A percentile compares a stretch with the other conserved stretches of the same genome.
Evolutionary conservation across 2,888 invertebrate genomes (phyloP).

Genomic region (Tinea trinotella): DNA sequence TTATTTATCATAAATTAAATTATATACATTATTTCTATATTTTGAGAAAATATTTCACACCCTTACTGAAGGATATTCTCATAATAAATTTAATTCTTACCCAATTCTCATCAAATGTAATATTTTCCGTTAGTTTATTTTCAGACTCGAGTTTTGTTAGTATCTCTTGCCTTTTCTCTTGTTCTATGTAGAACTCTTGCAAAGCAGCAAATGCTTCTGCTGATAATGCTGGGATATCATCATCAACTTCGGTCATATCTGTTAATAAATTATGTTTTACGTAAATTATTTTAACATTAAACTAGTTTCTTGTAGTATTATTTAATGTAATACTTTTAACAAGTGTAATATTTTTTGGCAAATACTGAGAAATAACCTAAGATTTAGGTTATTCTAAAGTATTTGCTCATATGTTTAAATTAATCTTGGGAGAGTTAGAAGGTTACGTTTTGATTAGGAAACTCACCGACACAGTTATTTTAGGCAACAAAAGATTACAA

Average conservation of each 20-base stretch:
- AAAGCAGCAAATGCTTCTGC: constrained; percentile 81
- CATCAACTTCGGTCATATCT: constrained; percentile 57
- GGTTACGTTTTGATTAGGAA: neutral
- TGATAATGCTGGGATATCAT: constrained; percentile 77
- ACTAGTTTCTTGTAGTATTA: no score
- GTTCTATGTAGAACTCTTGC: constrained; percentile 83
- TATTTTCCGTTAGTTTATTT: constrained; percentile 54
- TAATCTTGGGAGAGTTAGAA: neutral
- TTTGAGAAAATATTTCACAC: no score
- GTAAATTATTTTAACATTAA: no score
- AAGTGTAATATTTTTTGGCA: no score
- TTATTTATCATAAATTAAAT: no score
- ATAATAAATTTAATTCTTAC: constrained; percentile 41
- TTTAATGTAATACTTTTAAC: no score
- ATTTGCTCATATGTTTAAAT: no score
- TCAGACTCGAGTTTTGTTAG: constrained; percentile 60
- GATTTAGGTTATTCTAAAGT: no score
- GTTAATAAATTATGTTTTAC: no score
- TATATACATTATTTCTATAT: no score
- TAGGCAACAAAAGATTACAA: constrained; percentile 10
- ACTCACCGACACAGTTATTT: constrained; percentile 2
- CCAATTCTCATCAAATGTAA: constrained; percentile 86
- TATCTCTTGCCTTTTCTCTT: constrained; percentile 74
- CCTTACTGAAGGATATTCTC: no score
- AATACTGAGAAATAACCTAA: no score